Conservation (phyloP, 2,888 invertebrate species). For the Palloptera scutellata region DNA sequence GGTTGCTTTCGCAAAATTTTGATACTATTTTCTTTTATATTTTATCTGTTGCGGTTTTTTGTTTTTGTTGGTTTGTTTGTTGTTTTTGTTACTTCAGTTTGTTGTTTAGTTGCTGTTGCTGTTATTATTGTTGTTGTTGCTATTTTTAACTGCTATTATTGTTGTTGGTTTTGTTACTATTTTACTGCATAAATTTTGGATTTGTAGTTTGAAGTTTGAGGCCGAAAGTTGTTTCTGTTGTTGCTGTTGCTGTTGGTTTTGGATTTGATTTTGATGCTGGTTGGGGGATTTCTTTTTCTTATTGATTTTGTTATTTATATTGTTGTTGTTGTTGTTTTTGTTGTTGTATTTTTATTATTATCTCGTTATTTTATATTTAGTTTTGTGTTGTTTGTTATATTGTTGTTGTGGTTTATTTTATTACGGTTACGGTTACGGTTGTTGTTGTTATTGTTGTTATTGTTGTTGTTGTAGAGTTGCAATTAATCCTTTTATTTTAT, state of each 20-base stretch:
- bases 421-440: conserved; percentile 19
- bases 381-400: conserved; percentile 15
- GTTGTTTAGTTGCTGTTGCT: conserved; percentile 31
- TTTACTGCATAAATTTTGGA: conserved; percentile 21
- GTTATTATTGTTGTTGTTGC: conserved; percentile 29
- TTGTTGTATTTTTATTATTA: conserved; percentile 8
- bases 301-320: conserved; percentile 19
- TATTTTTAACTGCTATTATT: conserved; percentile 26
- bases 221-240: conserved; percentile 36
- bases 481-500: conserved; percentile 18
- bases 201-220: not conserved
- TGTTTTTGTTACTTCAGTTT: conserved; percentile 17
- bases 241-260: conserved; percentile 34
- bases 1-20: conserved; percentile 24
- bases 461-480: conserved; percentile 39
- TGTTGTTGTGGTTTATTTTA: conserved; percentile 29
- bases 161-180: conserved; percentile 31
- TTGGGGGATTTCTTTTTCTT: conserved; percentile 36
- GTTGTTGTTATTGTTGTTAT: conserved; percentile 27
- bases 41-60: conserved; percentile 40
- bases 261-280: conserved; percentile 38
- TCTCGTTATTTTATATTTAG: conserved; percentile 11
- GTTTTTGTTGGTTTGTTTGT: conserved; percentile 10
- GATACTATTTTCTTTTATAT: conserved; percentile 28
- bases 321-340: conserved; percentile 10